phyloP scores from a whole-genome alignment of 2,888 invertebrate species.

The Laothoe populi region DNA sequence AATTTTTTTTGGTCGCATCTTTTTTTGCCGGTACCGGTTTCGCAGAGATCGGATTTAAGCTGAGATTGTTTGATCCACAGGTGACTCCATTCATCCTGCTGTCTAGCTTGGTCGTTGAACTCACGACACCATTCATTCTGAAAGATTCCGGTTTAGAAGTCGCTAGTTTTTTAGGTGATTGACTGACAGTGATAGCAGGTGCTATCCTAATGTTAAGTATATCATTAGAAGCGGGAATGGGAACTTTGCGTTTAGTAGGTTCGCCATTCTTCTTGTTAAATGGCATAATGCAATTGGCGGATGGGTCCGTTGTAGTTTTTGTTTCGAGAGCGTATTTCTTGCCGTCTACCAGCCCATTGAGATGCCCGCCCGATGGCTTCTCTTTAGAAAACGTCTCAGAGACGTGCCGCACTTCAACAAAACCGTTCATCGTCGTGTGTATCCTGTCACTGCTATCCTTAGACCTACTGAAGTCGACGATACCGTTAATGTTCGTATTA shows the following conservation, averaged over 20 bases:
- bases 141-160: slow-evolving; percentile 57
- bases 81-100: slow-evolving; percentile 79
- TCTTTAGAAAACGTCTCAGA: slow-evolving; percentile 61
- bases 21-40: slow-evolving; percentile 63
- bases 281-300: slow-evolving; percentile 62
- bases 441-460: slow-evolving; percentile 61
- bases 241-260: slow-evolving; percentile 59
- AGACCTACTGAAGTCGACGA: slow-evolving; percentile 59
- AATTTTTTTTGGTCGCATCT: slow-evolving; percentile 59
- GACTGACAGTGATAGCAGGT: slow-evolving; percentile 55
- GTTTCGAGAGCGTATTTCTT: slow-evolving; percentile 59
- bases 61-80: slow-evolving; percentile 77
- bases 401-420: slow-evolving; percentile 64
- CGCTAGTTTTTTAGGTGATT: slow-evolving; percentile 58
- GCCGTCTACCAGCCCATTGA: slow-evolving; percentile 63
- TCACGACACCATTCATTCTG: slow-evolving; percentile 69
- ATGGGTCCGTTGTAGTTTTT: slow-evolving; percentile 62
- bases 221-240: slow-evolving; percentile 62
- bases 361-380: slow-evolving; percentile 50
- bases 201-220: slow-evolving; percentile 57
- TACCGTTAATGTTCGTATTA: slow-evolving; percentile 53
- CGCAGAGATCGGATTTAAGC: slow-evolving; percentile 59
- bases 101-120: slow-evolving; percentile 77
- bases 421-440: slow-evolving; percentile 69
- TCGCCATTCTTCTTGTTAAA: slow-evolving; percentile 50